A percentile compares a stretch with the other conserved stretches of the same genome.
Evolutionary conservation across 2,113 vertebrate genomes (phyloP).

Genomic region (Glaucomys volans): DNA sequence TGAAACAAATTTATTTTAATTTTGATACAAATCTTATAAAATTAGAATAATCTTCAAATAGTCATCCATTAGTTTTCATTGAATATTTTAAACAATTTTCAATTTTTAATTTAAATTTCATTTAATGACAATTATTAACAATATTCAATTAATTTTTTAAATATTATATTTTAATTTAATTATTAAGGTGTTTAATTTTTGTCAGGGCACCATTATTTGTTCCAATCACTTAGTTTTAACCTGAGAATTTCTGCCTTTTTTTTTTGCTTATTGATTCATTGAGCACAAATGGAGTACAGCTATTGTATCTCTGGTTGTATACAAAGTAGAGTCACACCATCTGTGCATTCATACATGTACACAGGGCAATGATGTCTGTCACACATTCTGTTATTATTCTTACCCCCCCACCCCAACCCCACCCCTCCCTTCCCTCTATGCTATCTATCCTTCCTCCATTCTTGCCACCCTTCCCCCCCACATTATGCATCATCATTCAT

Average conservation of each 20-base stretch:
- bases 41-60: not conserved
- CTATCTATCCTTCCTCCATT: too few relatives aligned
- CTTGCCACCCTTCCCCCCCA: too few relatives aligned
- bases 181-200: not conserved
- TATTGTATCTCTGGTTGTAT: too few relatives aligned
- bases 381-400: too few relatives aligned
- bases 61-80: not conserved
- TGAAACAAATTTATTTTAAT: not conserved
- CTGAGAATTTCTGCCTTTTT: not conserved
- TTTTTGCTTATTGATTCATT: too few relatives aligned
- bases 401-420: too few relatives aligned
- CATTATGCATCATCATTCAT: too few relatives aligned
- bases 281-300: too few relatives aligned
- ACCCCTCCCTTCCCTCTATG: too few relatives aligned
- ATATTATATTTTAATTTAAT: not conserved
- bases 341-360: too few relatives aligned
- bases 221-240: not conserved
- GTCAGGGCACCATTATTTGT: not conserved
- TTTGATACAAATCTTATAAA: not conserved
- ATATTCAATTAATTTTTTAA: not conserved
- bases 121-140: not conserved
- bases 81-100: not conserved
- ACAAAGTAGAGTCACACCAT: too few relatives aligned
- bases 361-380: too few relatives aligned
- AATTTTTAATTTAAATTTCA: not conserved